Base-by-base conservation (phyloP, 2,888 invertebrate species). In the Thalpophila matura region DNA sequence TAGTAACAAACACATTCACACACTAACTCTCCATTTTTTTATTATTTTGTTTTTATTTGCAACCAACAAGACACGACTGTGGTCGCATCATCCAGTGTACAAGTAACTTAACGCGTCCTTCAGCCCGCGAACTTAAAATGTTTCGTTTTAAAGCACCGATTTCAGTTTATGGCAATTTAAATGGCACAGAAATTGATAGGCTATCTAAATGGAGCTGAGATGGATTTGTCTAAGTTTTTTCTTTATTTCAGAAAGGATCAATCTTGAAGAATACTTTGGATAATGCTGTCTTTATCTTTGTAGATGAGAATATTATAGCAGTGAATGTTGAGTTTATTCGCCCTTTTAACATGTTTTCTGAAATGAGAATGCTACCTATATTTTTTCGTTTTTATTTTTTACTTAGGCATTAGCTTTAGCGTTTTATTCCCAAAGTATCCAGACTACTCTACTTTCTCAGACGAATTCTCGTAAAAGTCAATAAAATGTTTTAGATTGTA, bases 61-160 rank as follows among this genome's bases (percentile, higher is more conserved):
- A 42, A 42, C 26, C 12, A 57, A 22, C n/a, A 12, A 55, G 0
- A 7, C 12, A 22, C 38, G 33, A 38, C 46, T 5, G 7, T 3
- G 33, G 43, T 37, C 54, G 26, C n/a, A 5, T 10, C 3, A 0
- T 27, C 1, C 37, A 66, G 35, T 75, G 61, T 47, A 7, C 22
- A 45, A 22, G 0, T 16, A 1, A n/a, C 73, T 35, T 51, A 45
- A 55, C 14, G 7, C 37, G 60, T 22, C 74, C 71, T 69, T 71
- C 46, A 49, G 47, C 22, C 14, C 43, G 55, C 45, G 47, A 73
- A 70, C 67, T 75, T 62, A 58, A 78, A 77, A 70, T 79, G 77
- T 78, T 79, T 79, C 62, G 67, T 70, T 77, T 76, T 72, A 77
- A 77, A 74, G 60, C 50, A 53, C 62, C 67, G 79, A 79, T 75